Evolutionary conservation across 1,140 invertebrate species (phyloP).

Genomic region (Leptopilina boulardi): DNA sequence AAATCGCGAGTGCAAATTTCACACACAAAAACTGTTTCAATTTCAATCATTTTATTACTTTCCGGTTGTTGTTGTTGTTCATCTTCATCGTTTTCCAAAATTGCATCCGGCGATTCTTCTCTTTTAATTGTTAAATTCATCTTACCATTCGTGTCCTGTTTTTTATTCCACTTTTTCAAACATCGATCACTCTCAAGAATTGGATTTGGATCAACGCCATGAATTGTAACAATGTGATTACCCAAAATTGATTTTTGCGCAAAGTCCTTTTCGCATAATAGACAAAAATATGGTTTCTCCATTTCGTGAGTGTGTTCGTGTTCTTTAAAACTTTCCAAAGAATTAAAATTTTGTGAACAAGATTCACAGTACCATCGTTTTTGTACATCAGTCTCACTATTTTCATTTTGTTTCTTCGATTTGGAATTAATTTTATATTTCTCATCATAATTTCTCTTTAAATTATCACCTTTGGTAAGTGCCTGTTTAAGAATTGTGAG

Average conservation of each 20-base stretch:
- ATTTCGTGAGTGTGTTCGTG: slow-evolving; percentile 68
- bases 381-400: slow-evolving; percentile 50
- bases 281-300: slow-evolving; percentile 71
- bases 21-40: slow-evolving; percentile 75
- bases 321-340: slow-evolving; percentile 66
- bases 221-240: slow-evolving; percentile 72
- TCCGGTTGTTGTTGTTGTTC: slow-evolving; percentile 45
- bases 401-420: slow-evolving; percentile 63
- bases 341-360: slow-evolving; percentile 68
- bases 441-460: slow-evolving; percentile 66
- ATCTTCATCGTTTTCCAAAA: slow-evolving; percentile 56
- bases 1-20: slow-evolving; percentile 77
- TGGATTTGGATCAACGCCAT: slow-evolving; percentile 71
- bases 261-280: slow-evolving; percentile 74
- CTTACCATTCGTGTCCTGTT: slow-evolving; percentile 43
- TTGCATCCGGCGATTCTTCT: slow-evolving; percentile 43
- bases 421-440: slow-evolving; percentile 59
- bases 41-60: slow-evolving; percentile 65
- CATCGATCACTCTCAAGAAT: slow-evolving; percentile 70
- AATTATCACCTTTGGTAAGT: slow-evolving; percentile 66
- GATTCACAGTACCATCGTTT: slow-evolving; percentile 71
- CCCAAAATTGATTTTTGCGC: slow-evolving; percentile 70
- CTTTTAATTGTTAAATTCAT: slow-evolving; percentile 49
- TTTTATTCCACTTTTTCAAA: slow-evolving; percentile 62
- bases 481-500: slow-evolving; percentile 73